Percentiles rank a stretch among this genome's conserved stretches.
These are phyloP conservation scores for Scrobipalpa costella DNA, from an alignment of 2,888 invertebrate species.

Conservation along the genomic window DNA sequence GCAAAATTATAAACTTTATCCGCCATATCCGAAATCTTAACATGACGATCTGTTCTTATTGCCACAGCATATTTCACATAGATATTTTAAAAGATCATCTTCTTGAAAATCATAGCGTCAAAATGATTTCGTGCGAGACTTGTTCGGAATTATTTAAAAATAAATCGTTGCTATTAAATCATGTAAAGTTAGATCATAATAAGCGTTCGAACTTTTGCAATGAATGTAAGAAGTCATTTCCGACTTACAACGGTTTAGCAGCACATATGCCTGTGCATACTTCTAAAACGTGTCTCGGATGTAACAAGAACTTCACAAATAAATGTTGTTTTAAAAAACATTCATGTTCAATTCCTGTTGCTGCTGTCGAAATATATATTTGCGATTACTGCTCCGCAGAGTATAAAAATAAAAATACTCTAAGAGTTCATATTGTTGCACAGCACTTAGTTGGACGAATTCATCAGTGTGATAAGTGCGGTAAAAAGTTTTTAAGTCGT, in stretches of 20 bases:
- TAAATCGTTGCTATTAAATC: background rate
- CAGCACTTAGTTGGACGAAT: constrained; percentile 39
- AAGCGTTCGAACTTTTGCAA: constrained; percentile 32
- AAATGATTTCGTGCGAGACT: constrained; percentile 39
- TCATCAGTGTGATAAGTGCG: constrained; percentile 53
- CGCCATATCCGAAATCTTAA: constrained; percentile 44
- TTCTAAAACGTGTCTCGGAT: constrained; percentile 41
- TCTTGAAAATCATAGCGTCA: constrained; percentile 35
- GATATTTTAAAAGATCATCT: constrained; percentile 39
- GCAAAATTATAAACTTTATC: background rate
- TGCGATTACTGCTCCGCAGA: constrained; percentile 54
- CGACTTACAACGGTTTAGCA: constrained; percentile 35
- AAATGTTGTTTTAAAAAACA: constrained; percentile 48
- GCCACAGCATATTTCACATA: constrained; percentile 40
- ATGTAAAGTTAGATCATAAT: constrained; percentile 15
- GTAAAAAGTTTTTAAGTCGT: constrained; percentile 45
- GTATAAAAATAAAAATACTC: constrained; percentile 40
- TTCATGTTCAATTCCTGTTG: constrained; percentile 36
- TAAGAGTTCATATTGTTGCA: constrained; percentile 46
- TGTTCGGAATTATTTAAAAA: constrained; percentile 44
- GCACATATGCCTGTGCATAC: constrained; percentile 47
- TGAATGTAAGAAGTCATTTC: constrained; percentile 47
- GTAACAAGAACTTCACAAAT: constrained; percentile 45
- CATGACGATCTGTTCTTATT: constrained; percentile 47
- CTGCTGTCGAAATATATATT: constrained; percentile 34